A percentile compares a stretch with the other conserved stretches of the same genome.
Conservation (phyloP, 2,888 invertebrate species). For the Ernsta delagoae region DNA sequence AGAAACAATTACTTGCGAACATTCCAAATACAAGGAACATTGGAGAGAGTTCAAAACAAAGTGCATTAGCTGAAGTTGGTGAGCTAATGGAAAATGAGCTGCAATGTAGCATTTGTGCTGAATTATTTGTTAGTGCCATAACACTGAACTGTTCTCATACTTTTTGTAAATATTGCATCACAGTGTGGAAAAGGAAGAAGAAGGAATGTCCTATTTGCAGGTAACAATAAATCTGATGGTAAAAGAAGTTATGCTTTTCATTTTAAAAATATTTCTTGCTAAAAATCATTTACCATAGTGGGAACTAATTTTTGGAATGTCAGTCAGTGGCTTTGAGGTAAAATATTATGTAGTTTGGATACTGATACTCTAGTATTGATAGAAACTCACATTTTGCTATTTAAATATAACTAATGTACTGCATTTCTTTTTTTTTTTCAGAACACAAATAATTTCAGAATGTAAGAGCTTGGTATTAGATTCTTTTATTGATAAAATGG, state of each 20-base stretch:
- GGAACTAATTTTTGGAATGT: too few species aligned
- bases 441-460: slow-evolving; percentile 71
- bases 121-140: slow-evolving; percentile 88
- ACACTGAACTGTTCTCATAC: slow-evolving; percentile 90
- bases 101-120: slow-evolving; percentile 90
- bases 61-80: slow-evolving; percentile 68
- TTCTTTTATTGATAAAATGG: slow-evolving; percentile 89
- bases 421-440: slow-evolving; percentile 42
- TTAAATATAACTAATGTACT: slow-evolving; percentile 60
- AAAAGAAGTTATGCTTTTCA: too few species aligned
- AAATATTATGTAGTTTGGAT: too few species aligned
- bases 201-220: slow-evolving; percentile 90
- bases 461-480: slow-evolving; percentile 88
- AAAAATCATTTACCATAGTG: too few species aligned
- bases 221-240: slow-evolving; percentile 46
- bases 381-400: too few species aligned
- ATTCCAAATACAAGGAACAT: slow-evolving; percentile 43
- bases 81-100: slow-evolving; percentile 88
- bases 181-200: slow-evolving; percentile 88
- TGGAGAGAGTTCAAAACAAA: slow-evolving; percentile 54
- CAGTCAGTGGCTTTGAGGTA: too few species aligned
- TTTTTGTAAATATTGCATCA: slow-evolving; percentile 89
- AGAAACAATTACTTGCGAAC: slow-evolving; percentile 59
- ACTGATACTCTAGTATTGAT: too few species aligned
- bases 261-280: too few species aligned